phyloP scores from a whole-genome alignment of 2,113 vertebrate genomes.

The Callionymus lyra region DNA sequence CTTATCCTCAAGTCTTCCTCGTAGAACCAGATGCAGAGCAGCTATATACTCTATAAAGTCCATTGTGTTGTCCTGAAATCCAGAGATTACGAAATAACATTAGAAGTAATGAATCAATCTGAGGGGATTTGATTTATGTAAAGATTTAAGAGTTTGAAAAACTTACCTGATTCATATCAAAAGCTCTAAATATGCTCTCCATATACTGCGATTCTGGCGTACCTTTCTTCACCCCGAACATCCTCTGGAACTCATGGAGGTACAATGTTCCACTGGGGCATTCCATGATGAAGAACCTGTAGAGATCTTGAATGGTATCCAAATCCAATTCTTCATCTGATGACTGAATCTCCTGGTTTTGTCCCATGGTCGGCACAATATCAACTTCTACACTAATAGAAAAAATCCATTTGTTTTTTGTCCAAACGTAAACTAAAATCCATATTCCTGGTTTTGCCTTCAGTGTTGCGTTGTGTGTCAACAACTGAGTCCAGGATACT shows the following conservation, averaged over 20 bases:
- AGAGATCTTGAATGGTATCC: neutral
- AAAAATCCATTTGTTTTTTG: too few species aligned
- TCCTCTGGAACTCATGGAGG: slow-evolving; percentile 6
- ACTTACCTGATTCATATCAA: slow-evolving; percentile 1
- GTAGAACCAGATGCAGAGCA: slow-evolving; percentile 40
- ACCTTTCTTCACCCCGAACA: neutral
- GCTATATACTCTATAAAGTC: slow-evolving; percentile 53
- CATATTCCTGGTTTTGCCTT: too few species aligned
- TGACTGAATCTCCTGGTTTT: neutral
- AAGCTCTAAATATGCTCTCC: slow-evolving; percentile 1
- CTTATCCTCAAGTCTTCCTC: slow-evolving; percentile 49
- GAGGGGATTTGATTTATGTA: too few species aligned
- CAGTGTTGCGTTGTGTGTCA: too few species aligned
- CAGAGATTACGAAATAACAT: neutral
- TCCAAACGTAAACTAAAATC: too few species aligned
- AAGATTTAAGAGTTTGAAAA: neutral
- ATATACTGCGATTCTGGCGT: slow-evolving; percentile 9
- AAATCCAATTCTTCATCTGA: neutral
- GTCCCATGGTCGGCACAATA: neutral
- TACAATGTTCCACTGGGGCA: slow-evolving; percentile 3
- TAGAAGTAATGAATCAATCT: too few species aligned
- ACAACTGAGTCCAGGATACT: too few species aligned
- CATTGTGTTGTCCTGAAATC: slow-evolving; percentile 42
- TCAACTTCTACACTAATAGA: too few species aligned
- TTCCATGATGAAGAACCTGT: neutral